phyloP scores from a whole-genome alignment of 2,797 vertebrate species.

The Vipera latastei region DNA sequence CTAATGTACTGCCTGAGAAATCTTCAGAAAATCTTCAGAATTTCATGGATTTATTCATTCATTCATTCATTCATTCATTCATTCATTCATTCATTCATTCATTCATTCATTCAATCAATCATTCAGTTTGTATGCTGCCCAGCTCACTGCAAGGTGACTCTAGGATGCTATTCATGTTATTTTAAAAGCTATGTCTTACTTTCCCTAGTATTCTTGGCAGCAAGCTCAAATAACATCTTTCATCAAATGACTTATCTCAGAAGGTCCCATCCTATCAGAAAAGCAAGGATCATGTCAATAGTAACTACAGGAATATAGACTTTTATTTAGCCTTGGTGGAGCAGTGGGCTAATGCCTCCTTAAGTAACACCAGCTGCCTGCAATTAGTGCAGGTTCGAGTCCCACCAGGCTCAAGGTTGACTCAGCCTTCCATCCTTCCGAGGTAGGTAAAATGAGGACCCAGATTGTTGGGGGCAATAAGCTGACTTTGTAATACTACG shows the following conservation, averaged over 20 bases:
- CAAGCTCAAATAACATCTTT: neutral
- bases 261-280: neutral
- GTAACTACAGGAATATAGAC: neutral
- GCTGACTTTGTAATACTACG: too few species aligned
- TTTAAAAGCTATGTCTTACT: neutral
- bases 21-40: neutral
- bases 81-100: too few species aligned
- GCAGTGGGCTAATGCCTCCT: too few species aligned
- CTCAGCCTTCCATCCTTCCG: too few species aligned
- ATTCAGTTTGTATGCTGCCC: neutral
- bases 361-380: too few species aligned
- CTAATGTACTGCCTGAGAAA: neutral
- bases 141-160: neutral
- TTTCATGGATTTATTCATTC: neutral
- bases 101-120: too few species aligned
- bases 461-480: too few species aligned
- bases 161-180: neutral
- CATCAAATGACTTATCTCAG: neutral
- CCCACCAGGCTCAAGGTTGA: too few species aligned
- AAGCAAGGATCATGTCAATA: neutral
- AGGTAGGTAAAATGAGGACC: too few species aligned
- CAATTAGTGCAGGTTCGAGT: too few species aligned
- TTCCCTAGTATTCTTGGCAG: neutral
- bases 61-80: neutral
- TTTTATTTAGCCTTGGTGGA: neutral